Evolutionary conservation across 2,113 vertebrate genomes (phyloP), one percentile per base, ranked within the genome.

Genomic region (Serilophus lunatus): DNA sequence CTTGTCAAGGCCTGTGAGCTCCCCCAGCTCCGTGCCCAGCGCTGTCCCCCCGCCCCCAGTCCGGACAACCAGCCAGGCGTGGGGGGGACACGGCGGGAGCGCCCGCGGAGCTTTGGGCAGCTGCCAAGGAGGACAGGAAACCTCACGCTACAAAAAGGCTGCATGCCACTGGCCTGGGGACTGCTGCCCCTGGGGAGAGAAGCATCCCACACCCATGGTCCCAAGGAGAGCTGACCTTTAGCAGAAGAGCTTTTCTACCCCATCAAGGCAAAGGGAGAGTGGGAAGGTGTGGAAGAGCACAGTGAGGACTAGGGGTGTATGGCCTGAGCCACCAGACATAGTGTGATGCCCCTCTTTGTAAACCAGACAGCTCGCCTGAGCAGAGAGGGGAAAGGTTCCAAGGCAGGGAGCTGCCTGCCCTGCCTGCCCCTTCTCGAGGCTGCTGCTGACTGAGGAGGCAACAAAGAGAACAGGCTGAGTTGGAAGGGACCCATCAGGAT

Each of bases 11-110:
- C 47, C 12, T 0, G 42, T 8, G 40, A 79, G 44, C 28, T 84
- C 13, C 44, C 35, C 22, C 2, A 2, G 40, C 85, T 28, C 35
- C 82, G 20, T 3, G 38, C 8, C 6, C 88, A 75, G 25, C 3
- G 2, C 31, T 45, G 64, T 5, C 35, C 1, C 1, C 3, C 35
- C 4, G 1, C 42, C 5, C 50, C 18, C 1, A 0, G 12, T 6
- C 2, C 0, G 0, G 47, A 51, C 90, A 71, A 68, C 57, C 54
- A 5, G 7, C 26, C 1, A 0, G 44, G 25, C 14, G 24, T 49
- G 0, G 18, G 31, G 47, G 57, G 40, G 31, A 49, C 31, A 16
- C 0, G 0, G 38, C 10, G 0, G 36, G 28, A 76, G 42, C 42
- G 86, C 44, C 53, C 2, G 0, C 14, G 53, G 35, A 71, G 53